phyloP scores from a whole-genome alignment of 1,140 invertebrate species.

The Hycleus phaleratus region DNA sequence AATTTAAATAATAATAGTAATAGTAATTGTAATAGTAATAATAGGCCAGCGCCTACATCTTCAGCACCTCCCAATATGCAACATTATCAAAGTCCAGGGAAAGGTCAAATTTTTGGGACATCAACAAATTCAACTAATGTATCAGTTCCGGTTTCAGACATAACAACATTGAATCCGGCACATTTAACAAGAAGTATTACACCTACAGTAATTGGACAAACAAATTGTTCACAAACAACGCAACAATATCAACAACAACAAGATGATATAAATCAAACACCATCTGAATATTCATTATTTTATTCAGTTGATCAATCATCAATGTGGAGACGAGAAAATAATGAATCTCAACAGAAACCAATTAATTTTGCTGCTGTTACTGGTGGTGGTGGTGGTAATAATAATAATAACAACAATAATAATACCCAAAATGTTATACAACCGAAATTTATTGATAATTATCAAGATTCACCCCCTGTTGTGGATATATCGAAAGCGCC shows the following conservation, averaged over 20 bases:
- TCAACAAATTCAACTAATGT: constrained; percentile 1
- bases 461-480: constrained; percentile 48
- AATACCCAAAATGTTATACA: constrained; percentile 19
- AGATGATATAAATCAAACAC: constrained; percentile 25
- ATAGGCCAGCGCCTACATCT: constrained; percentile 46
- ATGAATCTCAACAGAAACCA: constrained; percentile 52
- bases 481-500: constrained; percentile 75
- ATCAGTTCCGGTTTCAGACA: constrained; percentile 11
- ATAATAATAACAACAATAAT: constrained; percentile 6
- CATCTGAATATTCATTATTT: constrained; percentile 70
- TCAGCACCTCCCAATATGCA: constrained; percentile 43
- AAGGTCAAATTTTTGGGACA: constrained; percentile 33
- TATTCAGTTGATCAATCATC: constrained; percentile 60
- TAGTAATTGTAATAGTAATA: constrained; percentile 34
- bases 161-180: not conserved
- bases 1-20: not conserved
- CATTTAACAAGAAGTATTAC: constrained; percentile 1
- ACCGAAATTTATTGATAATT: constrained; percentile 47
- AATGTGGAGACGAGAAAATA: constrained; percentile 55
- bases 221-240: not conserved
- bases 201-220: not conserved
- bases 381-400: constrained; percentile 45
- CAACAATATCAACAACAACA: constrained; percentile 6
- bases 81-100: constrained; percentile 38
- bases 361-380: constrained; percentile 70